A percentile compares a stretch with the other conserved stretches of the same genome.
Conservation (phyloP, 1,140 invertebrate genomes). For the Halictus rubicundus region DNA sequence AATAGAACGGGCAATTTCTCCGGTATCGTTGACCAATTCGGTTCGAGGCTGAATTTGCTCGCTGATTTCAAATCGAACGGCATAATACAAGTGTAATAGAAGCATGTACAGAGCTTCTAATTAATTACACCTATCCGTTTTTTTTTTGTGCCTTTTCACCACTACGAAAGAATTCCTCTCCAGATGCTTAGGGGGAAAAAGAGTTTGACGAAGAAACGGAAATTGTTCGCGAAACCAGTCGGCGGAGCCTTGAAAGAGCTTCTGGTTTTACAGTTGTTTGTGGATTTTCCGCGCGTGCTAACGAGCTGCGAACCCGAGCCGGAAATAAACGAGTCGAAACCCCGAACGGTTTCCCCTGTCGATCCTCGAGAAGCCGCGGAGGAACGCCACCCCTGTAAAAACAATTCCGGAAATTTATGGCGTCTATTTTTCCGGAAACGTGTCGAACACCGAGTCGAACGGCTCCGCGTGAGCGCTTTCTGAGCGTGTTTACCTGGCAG, state of each 20-base stretch:
- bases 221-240: slow-evolving; percentile 2
- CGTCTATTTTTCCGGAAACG: not conserved
- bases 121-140: too few relatives aligned
- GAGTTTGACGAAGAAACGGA: slow-evolving; percentile 9
- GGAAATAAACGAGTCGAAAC: slow-evolving; percentile 46
- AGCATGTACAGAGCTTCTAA: too few relatives aligned
- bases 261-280: slow-evolving; percentile 36
- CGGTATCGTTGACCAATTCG: too few relatives aligned
- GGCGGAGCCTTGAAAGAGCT: slow-evolving; percentile 11
- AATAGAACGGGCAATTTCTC: too few relatives aligned
- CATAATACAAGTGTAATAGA: too few relatives aligned
- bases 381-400: slow-evolving; percentile 1
- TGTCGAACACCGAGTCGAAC: not conserved
- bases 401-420: slow-evolving; percentile 13
- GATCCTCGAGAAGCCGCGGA: not conserved
- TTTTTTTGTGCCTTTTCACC: too few relatives aligned
- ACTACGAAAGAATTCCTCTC: too few relatives aligned
- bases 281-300: slow-evolving; percentile 49
- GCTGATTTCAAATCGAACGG: too few relatives aligned
- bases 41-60: too few relatives aligned
- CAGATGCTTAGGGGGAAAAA: too few relatives aligned
- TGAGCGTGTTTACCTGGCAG: not conserved
- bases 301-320: slow-evolving; percentile 48
- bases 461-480: not conserved
- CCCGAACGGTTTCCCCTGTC: slow-evolving; percentile 2